phyloP scores from a whole-genome alignment of 2,797 vertebrate species.

The Sebastes hubbsi region DNA sequence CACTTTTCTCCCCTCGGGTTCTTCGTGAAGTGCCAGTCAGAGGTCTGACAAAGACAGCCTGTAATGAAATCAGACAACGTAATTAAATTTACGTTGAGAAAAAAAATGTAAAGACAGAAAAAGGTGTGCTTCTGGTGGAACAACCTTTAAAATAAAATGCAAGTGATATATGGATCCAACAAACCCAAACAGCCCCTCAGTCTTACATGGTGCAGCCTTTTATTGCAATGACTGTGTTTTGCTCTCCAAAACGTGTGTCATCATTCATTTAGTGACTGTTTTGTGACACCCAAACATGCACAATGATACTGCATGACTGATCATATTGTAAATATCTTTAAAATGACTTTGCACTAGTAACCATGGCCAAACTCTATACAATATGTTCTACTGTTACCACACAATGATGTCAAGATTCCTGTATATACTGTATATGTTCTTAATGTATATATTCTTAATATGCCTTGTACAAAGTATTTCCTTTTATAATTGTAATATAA shows the following conservation, averaged over 20 bases:
- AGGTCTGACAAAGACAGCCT: slow-evolving; percentile 30
- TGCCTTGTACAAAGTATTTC: no score
- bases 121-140: background rate
- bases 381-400: no score
- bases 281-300: background rate
- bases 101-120: background rate
- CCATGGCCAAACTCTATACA: no score
- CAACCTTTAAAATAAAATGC: background rate
- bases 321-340: background rate
- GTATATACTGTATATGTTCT: no score
- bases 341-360: background rate
- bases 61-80: background rate
- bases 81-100: background rate
- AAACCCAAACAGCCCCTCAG: background rate
- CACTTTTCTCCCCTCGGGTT: slow-evolving; percentile 17
- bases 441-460: no score
- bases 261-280: background rate
- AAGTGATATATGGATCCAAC: background rate
- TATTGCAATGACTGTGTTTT: background rate
- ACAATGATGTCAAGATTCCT: no score
- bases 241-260: background rate
- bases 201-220: background rate
- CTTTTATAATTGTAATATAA: no score
- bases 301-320: background rate
- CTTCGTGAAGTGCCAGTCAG: slow-evolving; percentile 16